Base-by-base conservation (phyloP, 2,888 invertebrate species). In the Heliconius ethilla region DNA sequence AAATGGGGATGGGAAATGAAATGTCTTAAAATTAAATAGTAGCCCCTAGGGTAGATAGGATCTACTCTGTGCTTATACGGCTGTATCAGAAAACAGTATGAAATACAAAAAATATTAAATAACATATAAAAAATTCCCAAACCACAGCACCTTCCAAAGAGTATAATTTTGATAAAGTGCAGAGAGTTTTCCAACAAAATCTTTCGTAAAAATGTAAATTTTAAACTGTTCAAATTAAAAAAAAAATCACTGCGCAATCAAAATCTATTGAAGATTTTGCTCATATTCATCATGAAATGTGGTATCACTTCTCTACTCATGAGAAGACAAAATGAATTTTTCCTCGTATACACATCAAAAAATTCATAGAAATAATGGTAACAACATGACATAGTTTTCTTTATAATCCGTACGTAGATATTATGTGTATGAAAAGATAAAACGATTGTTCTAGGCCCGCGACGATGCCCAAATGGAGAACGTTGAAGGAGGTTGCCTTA, bases 401-500 rank as follows among this genome's bases (percentile, higher is more conserved):
- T 3, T 27, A 18, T 15, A 40, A 69, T 40, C 29, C 0, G 10
- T 18, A 25, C 25, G n/a, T 27, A 59, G 27, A 74, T 40, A 74
- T 11, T 40, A 74, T 11, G 13, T 59, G 10, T 51, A 72, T 73
- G 59, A 59, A 63, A 62, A 40, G 6, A 33, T 25, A 27, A 73
- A 40, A 40, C 22, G 37, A 63, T 63, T 73, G 73, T 73, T 73
- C 62, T 73, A 73, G 62, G 63, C 72, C 33, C 37, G 73, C 62
- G 37, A 65, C 45, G 22, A 65, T 40, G 27, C 11, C 63, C 63
- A 74, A 74, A 74, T 74, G 13, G 18, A 63, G 62, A 65, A 74
- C 27, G 37, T 74, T 65, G 62, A 63, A 74, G 74, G 40, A 74
- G 74, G 45, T 63, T 74, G 74, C 62, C 65, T 29, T 65, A 40